These are phyloP conservation scores for Melanostoma mellinum DNA, from an alignment of 2,888 invertebrate genomes.

Conservation along the genomic window DNA sequence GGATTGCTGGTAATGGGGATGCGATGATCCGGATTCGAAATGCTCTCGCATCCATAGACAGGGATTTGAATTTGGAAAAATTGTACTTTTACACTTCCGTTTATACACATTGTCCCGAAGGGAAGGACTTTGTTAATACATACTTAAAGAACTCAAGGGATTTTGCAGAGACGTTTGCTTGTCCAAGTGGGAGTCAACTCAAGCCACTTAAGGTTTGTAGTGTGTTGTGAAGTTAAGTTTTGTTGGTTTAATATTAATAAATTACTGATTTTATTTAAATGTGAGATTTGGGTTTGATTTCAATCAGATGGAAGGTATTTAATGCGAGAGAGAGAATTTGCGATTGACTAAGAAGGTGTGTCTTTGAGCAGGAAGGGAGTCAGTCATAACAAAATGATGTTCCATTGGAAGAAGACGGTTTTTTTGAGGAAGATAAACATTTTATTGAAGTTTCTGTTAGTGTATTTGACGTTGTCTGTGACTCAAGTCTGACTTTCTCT, in stretches of 20 bases:
- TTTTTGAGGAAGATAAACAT: no score
- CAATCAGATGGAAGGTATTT: no score
- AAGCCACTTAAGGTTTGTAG: constrained; percentile 74
- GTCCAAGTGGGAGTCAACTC: constrained; percentile 75
- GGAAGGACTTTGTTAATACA: constrained; percentile 76
- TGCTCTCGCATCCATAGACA: constrained; percentile 1
- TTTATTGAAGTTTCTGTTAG: no score
- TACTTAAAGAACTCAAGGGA: constrained; percentile 77
- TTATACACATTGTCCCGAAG: constrained; percentile 76
- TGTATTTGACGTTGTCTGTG: no score
- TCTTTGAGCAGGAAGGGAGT: no score
- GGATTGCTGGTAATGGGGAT: constrained; percentile 75
- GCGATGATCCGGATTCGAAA: constrained; percentile 73
- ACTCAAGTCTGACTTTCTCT: no score
- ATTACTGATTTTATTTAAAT: background rate
- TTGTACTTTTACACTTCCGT: constrained; percentile 78
- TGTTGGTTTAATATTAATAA: constrained; percentile 8
- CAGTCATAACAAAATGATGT: no score
- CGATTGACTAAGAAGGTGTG: no score
- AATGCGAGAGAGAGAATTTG: no score
- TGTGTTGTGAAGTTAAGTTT: constrained; percentile 50
- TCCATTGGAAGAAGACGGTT: no score
- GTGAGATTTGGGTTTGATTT: background rate
- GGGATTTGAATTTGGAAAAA: constrained; percentile 76
- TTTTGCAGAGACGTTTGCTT: constrained; percentile 78